phyloP scores from a whole-genome alignment of 2,113 vertebrate genomes.

The Eretmochelys imbricata region DNA sequence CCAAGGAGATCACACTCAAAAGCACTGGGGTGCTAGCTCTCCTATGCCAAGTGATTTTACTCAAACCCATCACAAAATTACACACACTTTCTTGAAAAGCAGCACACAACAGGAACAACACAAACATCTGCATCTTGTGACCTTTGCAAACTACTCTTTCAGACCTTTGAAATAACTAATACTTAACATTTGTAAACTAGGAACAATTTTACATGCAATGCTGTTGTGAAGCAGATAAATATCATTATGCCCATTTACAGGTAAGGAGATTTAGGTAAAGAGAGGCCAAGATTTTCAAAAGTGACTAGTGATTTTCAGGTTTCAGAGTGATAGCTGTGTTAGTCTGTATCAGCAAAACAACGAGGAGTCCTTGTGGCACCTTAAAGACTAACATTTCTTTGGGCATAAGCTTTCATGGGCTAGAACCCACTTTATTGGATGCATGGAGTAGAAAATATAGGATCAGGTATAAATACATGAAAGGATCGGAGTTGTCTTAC shows the following conservation, averaged over 20 bases:
- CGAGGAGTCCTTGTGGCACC: too few species aligned
- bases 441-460: too few species aligned
- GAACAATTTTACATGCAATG: neutral
- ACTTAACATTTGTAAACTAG: neutral
- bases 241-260: neutral
- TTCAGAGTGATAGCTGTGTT: too few species aligned
- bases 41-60: neutral
- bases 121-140: neutral
- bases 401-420: too few species aligned
- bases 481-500: too few species aligned
- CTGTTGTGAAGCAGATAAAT: rapidly evolving
- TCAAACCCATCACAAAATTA: neutral
- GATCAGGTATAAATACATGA: too few species aligned
- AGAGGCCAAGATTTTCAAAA: neutral
- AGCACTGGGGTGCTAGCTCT: neutral
- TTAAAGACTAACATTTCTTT: too few species aligned
- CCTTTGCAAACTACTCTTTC: neutral
- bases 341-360: too few species aligned
- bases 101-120: neutral
- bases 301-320: neutral
- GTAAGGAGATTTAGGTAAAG: neutral
- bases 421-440: too few species aligned
- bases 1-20: neutral
- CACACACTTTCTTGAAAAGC: neutral
- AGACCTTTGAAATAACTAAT: neutral